A percentile compares a stretch with the other conserved stretches of the same genome.
These are phyloP conservation scores for Lagorchestes hirsutus DNA, from an alignment of 2,797 vertebrate species.

Conservation along the genomic window DNA sequence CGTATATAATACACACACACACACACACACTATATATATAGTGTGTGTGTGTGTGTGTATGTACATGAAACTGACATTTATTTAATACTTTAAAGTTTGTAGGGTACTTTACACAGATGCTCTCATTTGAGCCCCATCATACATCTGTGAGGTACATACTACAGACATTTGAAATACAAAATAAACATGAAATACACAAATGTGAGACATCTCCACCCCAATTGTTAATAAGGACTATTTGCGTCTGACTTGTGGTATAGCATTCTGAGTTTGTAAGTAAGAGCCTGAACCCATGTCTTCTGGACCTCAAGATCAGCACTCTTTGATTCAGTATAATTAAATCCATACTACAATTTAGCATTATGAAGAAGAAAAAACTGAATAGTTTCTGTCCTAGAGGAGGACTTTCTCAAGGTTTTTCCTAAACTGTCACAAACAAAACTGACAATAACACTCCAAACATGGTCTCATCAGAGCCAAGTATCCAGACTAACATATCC, in stretches of 20 bases:
- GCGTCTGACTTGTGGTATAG: too few relatives aligned
- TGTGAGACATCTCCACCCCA: too few relatives aligned
- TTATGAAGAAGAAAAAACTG: not conserved
- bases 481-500: not conserved
- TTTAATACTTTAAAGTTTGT: not conserved
- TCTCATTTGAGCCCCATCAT: not conserved
- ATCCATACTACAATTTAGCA: not conserved
- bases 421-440: not conserved
- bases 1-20: too few relatives aligned
- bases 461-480: not conserved
- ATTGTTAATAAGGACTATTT: too few relatives aligned
- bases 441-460: not conserved
- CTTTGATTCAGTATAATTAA: not conserved
- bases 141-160: not conserved
- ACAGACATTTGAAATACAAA: too few relatives aligned
- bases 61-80: not conserved
- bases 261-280: not conserved
- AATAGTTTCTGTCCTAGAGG: not conserved
- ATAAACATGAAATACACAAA: too few relatives aligned
- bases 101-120: not conserved
- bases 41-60: too few relatives aligned
- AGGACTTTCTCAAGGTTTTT: not conserved
- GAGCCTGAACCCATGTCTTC: not conserved
- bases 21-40: too few relatives aligned
- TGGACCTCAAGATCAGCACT: not conserved